Conservation (phyloP, 2,888 invertebrate species). For the Orthosia incerta region DNA sequence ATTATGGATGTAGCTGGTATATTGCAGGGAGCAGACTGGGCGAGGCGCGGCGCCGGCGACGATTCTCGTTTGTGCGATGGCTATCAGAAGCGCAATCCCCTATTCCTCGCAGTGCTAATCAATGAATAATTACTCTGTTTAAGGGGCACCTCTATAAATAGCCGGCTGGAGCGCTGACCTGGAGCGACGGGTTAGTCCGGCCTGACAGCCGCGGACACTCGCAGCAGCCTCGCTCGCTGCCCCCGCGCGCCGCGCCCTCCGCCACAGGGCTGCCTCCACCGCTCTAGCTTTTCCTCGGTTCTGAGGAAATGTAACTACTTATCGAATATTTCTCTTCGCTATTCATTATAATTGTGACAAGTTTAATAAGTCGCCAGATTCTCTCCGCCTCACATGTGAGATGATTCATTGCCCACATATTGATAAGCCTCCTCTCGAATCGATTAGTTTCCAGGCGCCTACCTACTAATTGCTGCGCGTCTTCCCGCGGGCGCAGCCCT, state of each 20-base stretch:
- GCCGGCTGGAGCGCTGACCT: constrained; percentile 91
- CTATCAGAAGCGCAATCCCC: constrained; percentile 91
- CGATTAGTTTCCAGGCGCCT: constrained; percentile 57
- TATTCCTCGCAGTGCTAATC: constrained; percentile 91
- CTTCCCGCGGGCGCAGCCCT: constrained; percentile 67
- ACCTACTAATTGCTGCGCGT: constrained; percentile 46
- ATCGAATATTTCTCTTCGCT: constrained; percentile 24
- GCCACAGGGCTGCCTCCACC: constrained; percentile 62
- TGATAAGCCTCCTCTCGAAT: constrained; percentile 48
- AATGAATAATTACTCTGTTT: constrained; percentile 92
- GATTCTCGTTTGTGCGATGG: constrained; percentile 89
- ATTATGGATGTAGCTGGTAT: constrained; percentile 56
- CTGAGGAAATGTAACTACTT: constrained; percentile 29
- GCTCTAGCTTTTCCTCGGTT: constrained; percentile 23
- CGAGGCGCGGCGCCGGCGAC: constrained; percentile 86
- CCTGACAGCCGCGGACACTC: constrained; percentile 89
- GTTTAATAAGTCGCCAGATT: constrained; percentile 48
- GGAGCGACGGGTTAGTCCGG: constrained; percentile 91
- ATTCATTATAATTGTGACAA: constrained; percentile 39
- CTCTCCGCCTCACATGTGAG: constrained; percentile 38
- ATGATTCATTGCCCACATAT: constrained; percentile 48
- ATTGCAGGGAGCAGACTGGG: constrained; percentile 70
- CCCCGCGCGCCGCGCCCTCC: constrained; percentile 66
- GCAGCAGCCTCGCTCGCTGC: constrained; percentile 82
- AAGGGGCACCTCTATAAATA: constrained; percentile 91